Conservation (phyloP, 1,140 invertebrate species). For the Tetramorium parvispinum region DNA sequence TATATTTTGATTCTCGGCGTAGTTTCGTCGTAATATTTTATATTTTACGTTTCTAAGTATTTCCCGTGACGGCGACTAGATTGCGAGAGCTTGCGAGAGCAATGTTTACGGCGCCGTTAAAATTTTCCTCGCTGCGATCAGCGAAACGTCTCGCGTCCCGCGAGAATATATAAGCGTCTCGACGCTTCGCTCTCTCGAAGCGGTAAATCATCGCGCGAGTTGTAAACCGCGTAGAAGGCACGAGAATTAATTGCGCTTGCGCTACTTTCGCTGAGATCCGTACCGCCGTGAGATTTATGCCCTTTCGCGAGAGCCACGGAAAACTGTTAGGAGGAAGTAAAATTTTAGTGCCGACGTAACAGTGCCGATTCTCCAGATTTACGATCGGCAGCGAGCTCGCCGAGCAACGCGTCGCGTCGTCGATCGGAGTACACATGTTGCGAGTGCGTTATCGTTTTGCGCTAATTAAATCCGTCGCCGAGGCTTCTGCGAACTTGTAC, state of each 20-base stretch:
- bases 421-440: not conserved
- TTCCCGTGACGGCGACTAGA: not conserved
- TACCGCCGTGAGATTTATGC: constrained; percentile 47
- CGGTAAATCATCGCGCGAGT: constrained; percentile 49
- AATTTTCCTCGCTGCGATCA: constrained; percentile 49
- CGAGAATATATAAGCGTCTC: constrained; percentile 32
- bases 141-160: constrained; percentile 1
- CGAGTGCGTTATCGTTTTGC: not conserved
- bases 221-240: constrained; percentile 28
- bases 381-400: not conserved
- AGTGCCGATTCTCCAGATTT: constrained; percentile 31
- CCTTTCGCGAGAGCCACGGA: constrained; percentile 27
- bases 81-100: constrained; percentile 16
- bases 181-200: constrained; percentile 26
- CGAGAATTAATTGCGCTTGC: constrained; percentile 48
- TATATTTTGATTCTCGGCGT: not conserved
- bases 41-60: constrained; percentile 25
- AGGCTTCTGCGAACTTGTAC: not conserved
- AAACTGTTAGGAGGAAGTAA: constrained; percentile 41
- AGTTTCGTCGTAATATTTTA: constrained; percentile 11
- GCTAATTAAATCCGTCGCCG: constrained; percentile 34
- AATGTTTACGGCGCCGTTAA: constrained; percentile 59
- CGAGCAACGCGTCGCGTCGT: not conserved
- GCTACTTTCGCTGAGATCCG: constrained; percentile 39
- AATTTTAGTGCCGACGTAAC: constrained; percentile 44